These are phyloP conservation scores for Channa argus DNA, from an alignment of 2,113 vertebrate species.

Conservation along the genomic window DNA sequence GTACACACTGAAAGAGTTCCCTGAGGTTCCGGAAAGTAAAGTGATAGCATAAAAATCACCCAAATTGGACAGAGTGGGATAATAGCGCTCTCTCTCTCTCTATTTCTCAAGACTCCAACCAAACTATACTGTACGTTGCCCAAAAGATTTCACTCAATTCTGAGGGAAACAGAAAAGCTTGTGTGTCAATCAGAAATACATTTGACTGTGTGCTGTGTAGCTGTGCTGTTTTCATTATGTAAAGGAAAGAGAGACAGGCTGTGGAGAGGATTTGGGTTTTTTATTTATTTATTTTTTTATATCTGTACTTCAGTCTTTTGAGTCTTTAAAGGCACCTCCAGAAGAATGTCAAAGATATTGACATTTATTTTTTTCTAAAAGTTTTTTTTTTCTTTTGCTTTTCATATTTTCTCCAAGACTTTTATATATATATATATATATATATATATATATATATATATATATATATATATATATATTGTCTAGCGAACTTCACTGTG, in stretches of 20 bases:
- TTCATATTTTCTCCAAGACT: not conserved
- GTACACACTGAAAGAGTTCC: not conserved
- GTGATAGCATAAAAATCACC: not conserved
- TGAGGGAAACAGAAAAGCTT: not conserved
- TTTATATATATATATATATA: too few relatives aligned
- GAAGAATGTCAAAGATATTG: slow-evolving; percentile 52
- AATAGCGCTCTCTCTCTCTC: not conserved
- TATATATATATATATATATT: not conserved
- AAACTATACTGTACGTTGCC: not conserved
- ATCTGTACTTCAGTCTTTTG: slow-evolving; percentile 32
- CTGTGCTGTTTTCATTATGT: slow-evolving; percentile 37
- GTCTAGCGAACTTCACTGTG: slow-evolving; percentile 32
- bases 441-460: too few relatives aligned
- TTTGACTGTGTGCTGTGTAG: not conserved
- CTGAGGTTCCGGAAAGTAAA: not conserved
- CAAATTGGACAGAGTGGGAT: not conserved
- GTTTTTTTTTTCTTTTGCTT: slow-evolving; percentile 29
- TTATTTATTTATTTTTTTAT: not conserved
- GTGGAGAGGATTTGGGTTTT: slow-evolving; percentile 27
- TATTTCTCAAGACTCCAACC: not conserved
- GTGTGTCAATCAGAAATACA: slow-evolving; percentile 7
- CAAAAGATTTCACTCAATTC: not conserved
- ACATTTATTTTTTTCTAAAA: slow-evolving; percentile 37
- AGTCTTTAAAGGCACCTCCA: slow-evolving; percentile 44
- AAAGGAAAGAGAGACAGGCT: slow-evolving; percentile 10